phyloP scores from a whole-genome alignment of 2,113 vertebrate species.

The Cyphomyrus plagiostoma region DNA sequence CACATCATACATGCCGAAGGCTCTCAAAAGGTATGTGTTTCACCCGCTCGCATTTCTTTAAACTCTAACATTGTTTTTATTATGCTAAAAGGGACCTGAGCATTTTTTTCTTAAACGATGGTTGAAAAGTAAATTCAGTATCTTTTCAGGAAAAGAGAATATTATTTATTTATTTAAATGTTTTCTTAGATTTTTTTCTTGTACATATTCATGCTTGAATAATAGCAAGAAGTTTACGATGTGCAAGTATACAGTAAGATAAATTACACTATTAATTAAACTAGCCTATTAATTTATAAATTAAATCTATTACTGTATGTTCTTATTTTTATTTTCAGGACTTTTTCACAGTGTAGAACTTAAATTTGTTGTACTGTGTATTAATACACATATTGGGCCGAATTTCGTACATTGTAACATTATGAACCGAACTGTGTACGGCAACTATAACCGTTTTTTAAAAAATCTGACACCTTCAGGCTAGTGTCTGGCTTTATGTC shows the following conservation, averaged over 20 bases:
- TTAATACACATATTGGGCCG: not conserved
- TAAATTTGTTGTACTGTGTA: not conserved
- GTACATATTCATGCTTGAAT: not conserved
- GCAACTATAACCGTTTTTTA: not conserved
- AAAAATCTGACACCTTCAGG: not conserved
- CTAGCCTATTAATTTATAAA: not conserved
- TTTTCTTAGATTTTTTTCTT: not conserved
- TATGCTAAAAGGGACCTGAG: not conserved
- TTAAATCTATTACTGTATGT: not conserved
- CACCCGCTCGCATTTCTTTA: not conserved
- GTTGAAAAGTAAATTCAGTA: not conserved
- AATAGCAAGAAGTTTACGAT: not conserved
- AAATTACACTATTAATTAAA: not conserved
- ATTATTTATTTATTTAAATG: not conserved
- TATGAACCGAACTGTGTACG: not conserved
- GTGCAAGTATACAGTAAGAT: not conserved
- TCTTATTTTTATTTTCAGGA: not conserved
- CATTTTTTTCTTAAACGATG: not conserved
- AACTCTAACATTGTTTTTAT: not conserved
- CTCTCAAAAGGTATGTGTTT: constrained; percentile 50
- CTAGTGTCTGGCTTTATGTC: not conserved
- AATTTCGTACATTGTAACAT: not conserved
- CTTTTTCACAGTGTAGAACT: not conserved
- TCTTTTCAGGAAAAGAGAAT: not conserved
- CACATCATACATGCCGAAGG: constrained; percentile 32